Base-by-base conservation (phyloP, 2,113 vertebrate genomes). In the Saccopteryx bilineata region DNA sequence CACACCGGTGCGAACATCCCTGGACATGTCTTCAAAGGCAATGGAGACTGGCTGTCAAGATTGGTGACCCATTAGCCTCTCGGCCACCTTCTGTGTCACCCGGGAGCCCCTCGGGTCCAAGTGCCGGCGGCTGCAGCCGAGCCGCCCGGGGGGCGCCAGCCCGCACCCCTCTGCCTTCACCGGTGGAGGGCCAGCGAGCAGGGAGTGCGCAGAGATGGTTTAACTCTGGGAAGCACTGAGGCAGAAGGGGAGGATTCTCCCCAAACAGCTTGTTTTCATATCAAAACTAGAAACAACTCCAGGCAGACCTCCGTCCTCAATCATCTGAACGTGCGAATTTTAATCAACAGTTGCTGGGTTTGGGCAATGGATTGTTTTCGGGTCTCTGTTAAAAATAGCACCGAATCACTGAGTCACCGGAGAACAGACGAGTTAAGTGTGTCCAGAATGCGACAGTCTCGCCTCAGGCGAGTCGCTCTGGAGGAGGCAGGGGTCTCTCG, bases 71-170 rank as follows among this genome's bases (percentile, higher is more conserved):
- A 65, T 5, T 60, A 2, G 69, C 60, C 71, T 26, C 87, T 79
- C 71, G 24, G 24, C 7, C 90, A 23, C 14, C 63, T 52, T 92
- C 95, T 81, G 39, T 17, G 79, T 78, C 63, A 95, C 76, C 26
- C 0, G 13, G 13, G 60, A 48, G 68, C 10, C 33, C 13, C 8
- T 90, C 52, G 9, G 19, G 19, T n/a, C 92, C 66, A 74, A 80
- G 87, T 9, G 39, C 13, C 21, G 90, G 66, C 65, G 90, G 39
- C 61, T 87, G 39, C 2, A 50, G 61, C 48, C 33, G 48, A 95
- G 95, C 69, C 79, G 39, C 39, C 39, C 39, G 90, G 95, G 10
- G 15, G 4, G 15, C 3, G 14, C 65, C 5, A 2, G 50, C 48
- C 19, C 89, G 58, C 58, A 14, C 21, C 24, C 31, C 39, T 96